Evolutionary conservation across 92 coral and sea anemone species (phyloP), one percentile per base, ranked within the genome.

Genomic region (Palythoa grandis): DNA sequence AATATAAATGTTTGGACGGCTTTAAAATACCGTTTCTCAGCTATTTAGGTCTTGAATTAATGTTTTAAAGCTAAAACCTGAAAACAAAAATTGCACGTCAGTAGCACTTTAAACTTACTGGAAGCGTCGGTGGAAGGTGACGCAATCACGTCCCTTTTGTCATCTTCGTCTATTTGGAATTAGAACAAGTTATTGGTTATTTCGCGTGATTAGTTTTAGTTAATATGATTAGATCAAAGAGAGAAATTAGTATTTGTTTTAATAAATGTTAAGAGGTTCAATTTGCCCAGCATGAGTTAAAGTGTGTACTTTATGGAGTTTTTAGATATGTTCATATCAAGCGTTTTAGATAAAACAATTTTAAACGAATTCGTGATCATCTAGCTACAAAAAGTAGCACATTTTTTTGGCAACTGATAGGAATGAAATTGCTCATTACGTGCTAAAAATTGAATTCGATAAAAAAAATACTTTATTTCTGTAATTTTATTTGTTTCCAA

Each of bases 131-230:
- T 66, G 16, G 73, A 20, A 22, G 85, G 74, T 40, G 85, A 80
- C 22, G 85, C 43, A 70, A 80, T 80, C 43, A 63, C 85, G 70
- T 80, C 85, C 50, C 85, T 80, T 24, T 80, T 80, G 47, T 65
- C 74, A 53, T 80, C 85, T 68, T 80, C 61, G 63, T 80, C 85
- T 80, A 70, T 80, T 23, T 68, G 74, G 72, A 80, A 47, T 40
- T 14, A 80, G 37, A 47, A 43, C 47, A 19, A 19, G 23, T 65
- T 80, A 80, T 61, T 6, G 74, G 66, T 70, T 63, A 48, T 7
- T 76, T 76, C 3, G 23, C 58, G 29, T 15, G 38, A 17, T 74
- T 74, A 74, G 37, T 11, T 78, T 60, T 9, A 56, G 5, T 76
- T 11, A 52, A 25, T 5, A 53, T 10, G 39, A 35, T 78, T 61